Conservation (phyloP, 2,888 invertebrate species). For the Hirudinaria manillensis region DNA sequence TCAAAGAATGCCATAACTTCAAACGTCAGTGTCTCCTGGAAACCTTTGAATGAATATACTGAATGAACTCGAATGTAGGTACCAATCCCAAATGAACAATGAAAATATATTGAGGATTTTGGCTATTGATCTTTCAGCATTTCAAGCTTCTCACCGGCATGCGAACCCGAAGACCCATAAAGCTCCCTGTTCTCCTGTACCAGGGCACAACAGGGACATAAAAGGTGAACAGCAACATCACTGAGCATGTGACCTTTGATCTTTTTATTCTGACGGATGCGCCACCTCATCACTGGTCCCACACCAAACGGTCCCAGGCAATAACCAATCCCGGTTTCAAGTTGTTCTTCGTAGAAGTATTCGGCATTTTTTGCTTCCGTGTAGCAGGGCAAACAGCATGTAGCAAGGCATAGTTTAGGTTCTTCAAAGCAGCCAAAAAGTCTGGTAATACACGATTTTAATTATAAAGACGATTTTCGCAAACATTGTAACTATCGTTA, state of each 20-base stretch:
- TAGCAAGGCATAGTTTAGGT: constrained; percentile 35
- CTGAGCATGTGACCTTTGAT: constrained; percentile 37
- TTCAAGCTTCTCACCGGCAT: constrained; percentile 22
- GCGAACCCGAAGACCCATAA: constrained; percentile 35
- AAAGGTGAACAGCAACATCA: constrained; percentile 35
- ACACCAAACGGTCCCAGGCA: constrained; percentile 32
- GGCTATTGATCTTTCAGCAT: not conserved
- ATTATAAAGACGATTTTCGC: not conserved
- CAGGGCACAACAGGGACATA: constrained; percentile 39
- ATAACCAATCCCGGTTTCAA: constrained; percentile 31
- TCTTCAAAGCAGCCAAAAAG: constrained; percentile 38
- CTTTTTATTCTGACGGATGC: constrained; percentile 36
- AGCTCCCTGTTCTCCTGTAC: constrained; percentile 40
- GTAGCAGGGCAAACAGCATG: constrained; percentile 38
- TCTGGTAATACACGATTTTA: not conserved
- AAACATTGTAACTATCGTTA: not conserved
- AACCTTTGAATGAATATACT: too few species aligned
- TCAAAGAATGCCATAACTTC: too few species aligned
- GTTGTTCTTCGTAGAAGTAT: constrained; percentile 38
- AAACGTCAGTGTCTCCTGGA: too few species aligned
- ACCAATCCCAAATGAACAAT: too few species aligned
- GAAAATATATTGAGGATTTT: too few species aligned
- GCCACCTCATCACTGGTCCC: constrained; percentile 37
- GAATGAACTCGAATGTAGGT: too few species aligned
- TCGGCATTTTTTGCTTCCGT: constrained; percentile 37